Percentiles rank a stretch among this genome's conserved stretches.
Conservation (phyloP, 2,113 vertebrate genomes). For the Calyptommatus sinebrachiatus region DNA sequence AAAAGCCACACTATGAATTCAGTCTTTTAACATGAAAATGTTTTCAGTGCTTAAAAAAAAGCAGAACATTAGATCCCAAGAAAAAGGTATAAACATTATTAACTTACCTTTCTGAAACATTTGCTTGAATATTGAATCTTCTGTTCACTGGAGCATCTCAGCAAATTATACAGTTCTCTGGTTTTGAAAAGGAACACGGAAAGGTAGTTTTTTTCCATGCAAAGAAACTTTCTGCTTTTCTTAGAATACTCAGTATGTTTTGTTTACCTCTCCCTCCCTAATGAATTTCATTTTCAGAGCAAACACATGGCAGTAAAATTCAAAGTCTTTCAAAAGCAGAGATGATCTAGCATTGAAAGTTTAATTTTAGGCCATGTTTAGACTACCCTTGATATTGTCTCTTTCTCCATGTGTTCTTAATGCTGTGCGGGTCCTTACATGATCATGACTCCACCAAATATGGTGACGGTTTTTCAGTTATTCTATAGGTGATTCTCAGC, state of each 20-base stretch:
- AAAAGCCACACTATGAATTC: background rate
- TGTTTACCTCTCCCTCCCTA: background rate
- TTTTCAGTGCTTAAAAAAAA: background rate
- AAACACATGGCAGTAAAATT: no score
- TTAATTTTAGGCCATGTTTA: no score
- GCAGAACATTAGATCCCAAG: background rate
- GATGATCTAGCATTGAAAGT: no score
- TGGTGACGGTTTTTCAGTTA: no score
- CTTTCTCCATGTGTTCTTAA: no score
- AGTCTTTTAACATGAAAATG: background rate
- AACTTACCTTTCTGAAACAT: constrained; percentile 5
- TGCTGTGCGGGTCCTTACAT: no score
- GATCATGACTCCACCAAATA: no score
- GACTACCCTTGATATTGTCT: no score
- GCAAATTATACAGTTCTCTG: constrained; percentile 1
- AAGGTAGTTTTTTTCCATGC: background rate
- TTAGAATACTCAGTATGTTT: background rate
- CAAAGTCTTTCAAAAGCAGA: no score
- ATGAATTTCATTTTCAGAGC: fast-evolving
- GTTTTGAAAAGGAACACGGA: background rate
- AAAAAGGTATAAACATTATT: background rate
- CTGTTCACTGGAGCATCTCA: background rate
- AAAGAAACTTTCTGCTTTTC: background rate
- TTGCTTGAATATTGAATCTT: constrained; percentile 13
- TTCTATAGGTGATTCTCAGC: no score